Base-by-base conservation (phyloP, 2,888 invertebrate genomes). In the Muscina levida region DNA sequence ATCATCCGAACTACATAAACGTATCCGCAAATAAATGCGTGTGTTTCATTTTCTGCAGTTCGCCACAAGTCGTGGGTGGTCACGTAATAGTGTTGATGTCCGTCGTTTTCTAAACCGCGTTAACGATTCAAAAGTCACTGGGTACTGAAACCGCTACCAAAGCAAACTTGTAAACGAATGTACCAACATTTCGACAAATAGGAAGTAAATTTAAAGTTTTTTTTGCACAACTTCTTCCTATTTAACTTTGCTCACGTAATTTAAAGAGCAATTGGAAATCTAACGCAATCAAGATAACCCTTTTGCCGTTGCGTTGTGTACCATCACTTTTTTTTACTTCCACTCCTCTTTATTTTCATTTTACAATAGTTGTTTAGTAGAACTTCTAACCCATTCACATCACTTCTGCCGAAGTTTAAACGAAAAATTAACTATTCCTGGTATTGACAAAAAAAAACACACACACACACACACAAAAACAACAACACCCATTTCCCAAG, bases 231-330 rank as follows among this genome's bases (percentile, higher is more conserved):
- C 8, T 31, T 31, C 31, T 31, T 31, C 8, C 4, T 8, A 8
- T 31, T 8, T 5, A 31, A 8, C 8, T 3, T 72, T 72, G 67
- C 71, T 74, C 79, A 79, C 79, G 31, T 31, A 31, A 31, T 31
- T 31, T 31, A 31, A 31, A 31, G 8, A 8, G 8, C 3, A 31
- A 3, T 3, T 31, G 31, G 31, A 31, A 31, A 31, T 31, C 3
- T 31, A 31, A 31, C 31, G 4, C 8, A 31, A 31, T 8, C 31
- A 3, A 5, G 31, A n/a, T n/a, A 31, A 31, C 31, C 31, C 31
- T 31, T 31, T 31, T 3, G 31, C 31, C 3, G 31, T 31, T 5
- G 8, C 31, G 8, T n/a, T n/a, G n/a, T n/a, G n/a, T n/a, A n/a
- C n/a, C n/a, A n/a, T n/a, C n/a, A n/a, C n/a, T n/a, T n/a, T n/a